Conservation (phyloP, 2,888 invertebrate genomes). For the Melinaea marsaeus region DNA sequence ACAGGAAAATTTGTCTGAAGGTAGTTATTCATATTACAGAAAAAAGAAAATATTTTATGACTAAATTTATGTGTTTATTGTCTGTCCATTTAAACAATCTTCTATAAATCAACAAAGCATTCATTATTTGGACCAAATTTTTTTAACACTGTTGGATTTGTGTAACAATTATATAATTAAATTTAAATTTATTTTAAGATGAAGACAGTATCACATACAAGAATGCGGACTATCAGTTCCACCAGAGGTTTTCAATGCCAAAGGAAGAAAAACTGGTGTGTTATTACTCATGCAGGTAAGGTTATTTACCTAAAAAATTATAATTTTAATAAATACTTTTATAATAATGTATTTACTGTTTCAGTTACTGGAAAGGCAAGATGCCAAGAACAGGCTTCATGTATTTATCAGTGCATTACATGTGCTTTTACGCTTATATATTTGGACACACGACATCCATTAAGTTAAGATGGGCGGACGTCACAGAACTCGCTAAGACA, state of each 20-base stretch:
- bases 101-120: no score
- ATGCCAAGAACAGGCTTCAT: slow-evolving; percentile 98
- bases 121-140: no score
- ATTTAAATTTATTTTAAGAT: slow-evolving; percentile 74
- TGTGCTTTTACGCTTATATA: slow-evolving; percentile 97
- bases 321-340: neutral
- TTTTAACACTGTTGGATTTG: no score
- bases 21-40: slow-evolving; percentile 39
- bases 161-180: no score
- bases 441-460: slow-evolving; percentile 93
- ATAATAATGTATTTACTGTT: slow-evolving; percentile 37
- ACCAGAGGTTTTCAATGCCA: slow-evolving; percentile 92
- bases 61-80: neutral
- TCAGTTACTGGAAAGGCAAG: slow-evolving; percentile 94
- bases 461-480: slow-evolving; percentile 93
- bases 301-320: slow-evolving; percentile 15
- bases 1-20: slow-evolving; percentile 79
- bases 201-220: slow-evolving; percentile 89
- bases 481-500: slow-evolving; percentile 87
- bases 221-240: slow-evolving; percentile 88
- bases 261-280: slow-evolving; percentile 97
- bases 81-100: neutral
- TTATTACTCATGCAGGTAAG: slow-evolving; percentile 94
- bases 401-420: slow-evolving; percentile 96
- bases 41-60: neutral